Evolutionary conservation across 2,797 vertebrate species (phyloP).

Genomic region (Macropus fuliginosus): DNA sequence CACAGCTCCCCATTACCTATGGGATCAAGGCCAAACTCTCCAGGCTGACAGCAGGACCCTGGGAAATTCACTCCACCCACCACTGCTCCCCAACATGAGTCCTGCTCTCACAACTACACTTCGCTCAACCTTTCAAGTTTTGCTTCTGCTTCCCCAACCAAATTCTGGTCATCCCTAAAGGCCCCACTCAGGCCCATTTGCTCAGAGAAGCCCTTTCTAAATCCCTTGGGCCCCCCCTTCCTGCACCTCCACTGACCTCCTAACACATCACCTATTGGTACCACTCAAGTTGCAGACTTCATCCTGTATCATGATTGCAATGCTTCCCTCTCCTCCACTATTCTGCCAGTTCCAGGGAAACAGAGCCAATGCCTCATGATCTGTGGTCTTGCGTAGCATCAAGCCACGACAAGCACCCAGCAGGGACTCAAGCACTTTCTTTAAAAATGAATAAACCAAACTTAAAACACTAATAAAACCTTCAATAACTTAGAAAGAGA

Average conservation of each 20-base stretch:
- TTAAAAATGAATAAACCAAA: not conserved
- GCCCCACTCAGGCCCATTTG: not conserved
- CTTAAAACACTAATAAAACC: not conserved
- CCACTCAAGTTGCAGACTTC: not conserved
- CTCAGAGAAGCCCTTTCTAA: not conserved
- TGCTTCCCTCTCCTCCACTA: not conserved
- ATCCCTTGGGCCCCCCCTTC: not conserved
- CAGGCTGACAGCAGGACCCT: not conserved
- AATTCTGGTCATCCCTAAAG: not conserved
- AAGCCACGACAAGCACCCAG: not conserved
- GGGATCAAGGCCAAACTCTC: not conserved
- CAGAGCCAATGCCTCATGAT: not conserved
- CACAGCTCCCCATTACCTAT: not conserved
- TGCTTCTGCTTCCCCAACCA: not conserved
- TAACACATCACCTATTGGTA: not conserved
- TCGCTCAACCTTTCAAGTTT: not conserved
- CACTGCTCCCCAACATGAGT: not conserved
- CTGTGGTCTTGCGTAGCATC: not conserved
- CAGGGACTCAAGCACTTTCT: not conserved
- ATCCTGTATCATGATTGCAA: not conserved
- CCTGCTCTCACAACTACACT: not conserved
- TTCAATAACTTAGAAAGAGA: not conserved
- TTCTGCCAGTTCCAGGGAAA: not conserved
- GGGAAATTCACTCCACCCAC: not conserved
- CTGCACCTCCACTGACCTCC: not conserved